phyloP scores from a whole-genome alignment of 2,797 vertebrate species.

The Oceanodroma leucorhoa region DNA sequence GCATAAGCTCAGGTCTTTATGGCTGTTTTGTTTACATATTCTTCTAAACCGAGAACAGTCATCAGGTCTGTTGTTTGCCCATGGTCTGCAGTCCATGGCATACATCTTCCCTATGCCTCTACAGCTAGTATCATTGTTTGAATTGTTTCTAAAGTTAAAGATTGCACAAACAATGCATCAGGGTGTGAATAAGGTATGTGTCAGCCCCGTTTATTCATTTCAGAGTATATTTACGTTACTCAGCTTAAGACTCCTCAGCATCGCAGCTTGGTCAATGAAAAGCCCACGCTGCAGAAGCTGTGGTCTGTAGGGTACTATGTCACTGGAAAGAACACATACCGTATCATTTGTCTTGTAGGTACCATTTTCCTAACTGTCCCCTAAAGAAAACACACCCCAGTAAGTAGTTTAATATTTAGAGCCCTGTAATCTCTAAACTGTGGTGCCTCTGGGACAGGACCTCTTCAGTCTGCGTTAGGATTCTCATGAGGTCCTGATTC shows the following conservation, averaged over 20 bases:
- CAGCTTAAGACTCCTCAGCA: neutral
- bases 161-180: neutral
- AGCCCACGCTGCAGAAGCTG: neutral
- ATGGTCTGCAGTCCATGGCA: accelerated
- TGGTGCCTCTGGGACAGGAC: neutral
- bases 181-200: neutral
- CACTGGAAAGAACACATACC: neutral
- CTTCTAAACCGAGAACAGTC: neutral
- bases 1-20: accelerated
- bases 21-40: neutral
- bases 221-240: neutral
- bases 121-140: accelerated
- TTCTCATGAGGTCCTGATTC: neutral
- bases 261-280: neutral
- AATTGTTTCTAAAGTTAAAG: neutral
- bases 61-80: neutral
- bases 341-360: neutral
- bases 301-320: neutral
- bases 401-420: neutral
- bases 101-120: neutral
- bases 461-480: neutral
- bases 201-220: neutral
- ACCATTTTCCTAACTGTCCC: neutral
- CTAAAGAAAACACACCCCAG: neutral
- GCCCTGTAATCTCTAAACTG: neutral